Evolutionary conservation across 2,113 vertebrate genomes (phyloP).

Genomic region (Hypocryptadius cinnamomeus): DNA sequence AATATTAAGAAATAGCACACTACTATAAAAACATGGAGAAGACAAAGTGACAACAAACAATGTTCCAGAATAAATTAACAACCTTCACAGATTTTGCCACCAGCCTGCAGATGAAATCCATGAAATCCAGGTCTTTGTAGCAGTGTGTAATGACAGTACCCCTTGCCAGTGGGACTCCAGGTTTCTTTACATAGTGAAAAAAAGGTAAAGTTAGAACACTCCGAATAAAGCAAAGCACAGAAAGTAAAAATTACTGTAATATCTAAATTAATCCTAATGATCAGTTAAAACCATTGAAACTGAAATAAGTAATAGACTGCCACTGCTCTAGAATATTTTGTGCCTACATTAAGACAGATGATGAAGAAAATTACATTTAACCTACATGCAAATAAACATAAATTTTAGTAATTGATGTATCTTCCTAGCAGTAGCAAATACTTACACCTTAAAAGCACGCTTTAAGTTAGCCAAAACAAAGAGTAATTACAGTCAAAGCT

Average conservation of each 20-base stretch:
- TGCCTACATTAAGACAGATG: background rate
- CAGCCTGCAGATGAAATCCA: constrained; percentile 93
- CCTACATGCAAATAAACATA: background rate
- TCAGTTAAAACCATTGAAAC: background rate
- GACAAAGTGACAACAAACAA: background rate
- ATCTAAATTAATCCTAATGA: background rate
- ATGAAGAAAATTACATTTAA: background rate
- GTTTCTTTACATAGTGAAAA: constrained; percentile 70
- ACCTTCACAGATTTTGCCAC: constrained; percentile 88
- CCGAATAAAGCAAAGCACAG: background rate
- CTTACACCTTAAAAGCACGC: background rate
- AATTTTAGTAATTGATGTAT: background rate
- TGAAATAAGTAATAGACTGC: background rate
- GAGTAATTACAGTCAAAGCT: background rate
- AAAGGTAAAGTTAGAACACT: background rate
- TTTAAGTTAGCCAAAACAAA: background rate
- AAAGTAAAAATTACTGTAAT: background rate
- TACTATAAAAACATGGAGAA: background rate
- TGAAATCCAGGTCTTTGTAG: constrained; percentile 89
- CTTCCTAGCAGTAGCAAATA: background rate
- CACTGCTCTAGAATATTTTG: background rate
- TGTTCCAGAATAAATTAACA: background rate
- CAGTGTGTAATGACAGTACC: constrained; percentile 88
- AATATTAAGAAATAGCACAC: background rate
- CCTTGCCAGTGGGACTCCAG: constrained; percentile 85